Base-by-base conservation (phyloP, 1,140 invertebrate genomes). In the Drosophila obscura region DNA sequence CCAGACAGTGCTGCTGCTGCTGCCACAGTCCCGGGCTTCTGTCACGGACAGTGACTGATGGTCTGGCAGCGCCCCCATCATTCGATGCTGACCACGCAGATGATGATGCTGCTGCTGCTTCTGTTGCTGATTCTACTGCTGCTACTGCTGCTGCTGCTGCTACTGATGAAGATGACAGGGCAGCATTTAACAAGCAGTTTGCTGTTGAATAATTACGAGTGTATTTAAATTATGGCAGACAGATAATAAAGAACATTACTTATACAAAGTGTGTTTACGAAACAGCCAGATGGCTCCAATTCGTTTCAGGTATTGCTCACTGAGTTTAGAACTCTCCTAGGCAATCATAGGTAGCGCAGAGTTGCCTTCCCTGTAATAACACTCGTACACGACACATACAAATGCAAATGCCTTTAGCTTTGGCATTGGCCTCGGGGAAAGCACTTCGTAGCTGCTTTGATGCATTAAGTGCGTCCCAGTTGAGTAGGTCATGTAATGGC, bases 1-100 rank as follows among this genome's bases (percentile, higher is more conserved):
- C 28, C 77, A 50, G 49, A 22, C 35, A 50, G 51, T 64, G 59
- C 61, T 62, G 69, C 59, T 65, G 60, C 52, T 58, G 68, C 68
- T 63, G 44, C 58, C 28, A 45, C 16, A 43, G 44, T 62, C 49
- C 39, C 50, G 64, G 56, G 63, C 62, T 67, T 67, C 76, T 78
- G 73, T 49, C 52, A 59, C 35, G 55, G 82, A 84, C 81, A 87
- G 61, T 84, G 81, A 84, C 77, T 87, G 83, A 84, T 82, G 80
- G 75, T 66, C 55, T 68, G 55, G 50, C 56, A 35, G 52, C 64
- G 58, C 67, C 28, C 48, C 15, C 35, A 52, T 13, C 35, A 4
- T 24, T 24, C 24, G 9, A 57, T 24, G 41, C 41, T 57, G 43
- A 57, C 39, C 55, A 44, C n/a, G 31, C 28, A 19, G 31, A 16